A percentile compares a stretch with the other conserved stretches of the same genome.
Evolutionary conservation across 92 coral and sea anemone species (phyloP).

Genomic region (Actinostola sp.): DNA sequence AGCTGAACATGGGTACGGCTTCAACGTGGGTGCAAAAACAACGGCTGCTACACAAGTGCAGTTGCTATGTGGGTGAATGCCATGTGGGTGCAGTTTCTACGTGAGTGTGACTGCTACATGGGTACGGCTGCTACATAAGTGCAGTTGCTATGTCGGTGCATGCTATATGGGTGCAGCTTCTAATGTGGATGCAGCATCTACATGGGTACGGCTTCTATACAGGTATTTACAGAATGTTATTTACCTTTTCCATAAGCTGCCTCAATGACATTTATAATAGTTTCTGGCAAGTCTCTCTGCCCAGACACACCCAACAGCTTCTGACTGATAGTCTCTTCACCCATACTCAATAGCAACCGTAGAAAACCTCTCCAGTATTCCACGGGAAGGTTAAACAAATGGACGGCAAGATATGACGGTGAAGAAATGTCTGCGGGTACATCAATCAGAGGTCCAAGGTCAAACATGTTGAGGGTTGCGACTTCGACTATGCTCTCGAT

Average conservation of each 20-base stretch:
- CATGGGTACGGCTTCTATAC: neutral
- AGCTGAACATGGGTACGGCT: too few relatives aligned
- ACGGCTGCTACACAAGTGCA: too few relatives aligned
- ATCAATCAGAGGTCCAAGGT: slow-evolving; percentile 18
- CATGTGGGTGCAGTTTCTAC: too few relatives aligned
- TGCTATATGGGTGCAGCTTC: too few relatives aligned
- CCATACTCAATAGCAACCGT: slow-evolving; percentile 63
- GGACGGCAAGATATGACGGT: slow-evolving; percentile 54
- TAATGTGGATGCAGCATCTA: too few relatives aligned
- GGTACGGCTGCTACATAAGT: too few relatives aligned
- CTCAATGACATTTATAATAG: slow-evolving; percentile 61
- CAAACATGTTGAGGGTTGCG: slow-evolving; percentile 61
- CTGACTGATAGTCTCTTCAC: slow-evolving; percentile 52
- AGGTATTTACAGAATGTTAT: too few relatives aligned
- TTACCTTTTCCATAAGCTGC: slow-evolving; percentile 25
- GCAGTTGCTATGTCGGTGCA: too few relatives aligned
- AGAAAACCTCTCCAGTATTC: slow-evolving; percentile 83
- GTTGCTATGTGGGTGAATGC: too few relatives aligned
- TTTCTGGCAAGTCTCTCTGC: slow-evolving; percentile 62
- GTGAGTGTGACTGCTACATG: too few relatives aligned
- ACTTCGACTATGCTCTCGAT: slow-evolving; percentile 73
- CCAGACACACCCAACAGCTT: slow-evolving; percentile 71
- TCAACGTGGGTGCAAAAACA: too few relatives aligned
- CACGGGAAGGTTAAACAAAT: slow-evolving; percentile 47
- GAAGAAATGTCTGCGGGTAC: slow-evolving; percentile 1